Percentiles rank a stretch among this genome's conserved stretches.
Conservation (phyloP, 2,797 vertebrate species). For the Melanotaenia parkinsoni region DNA sequence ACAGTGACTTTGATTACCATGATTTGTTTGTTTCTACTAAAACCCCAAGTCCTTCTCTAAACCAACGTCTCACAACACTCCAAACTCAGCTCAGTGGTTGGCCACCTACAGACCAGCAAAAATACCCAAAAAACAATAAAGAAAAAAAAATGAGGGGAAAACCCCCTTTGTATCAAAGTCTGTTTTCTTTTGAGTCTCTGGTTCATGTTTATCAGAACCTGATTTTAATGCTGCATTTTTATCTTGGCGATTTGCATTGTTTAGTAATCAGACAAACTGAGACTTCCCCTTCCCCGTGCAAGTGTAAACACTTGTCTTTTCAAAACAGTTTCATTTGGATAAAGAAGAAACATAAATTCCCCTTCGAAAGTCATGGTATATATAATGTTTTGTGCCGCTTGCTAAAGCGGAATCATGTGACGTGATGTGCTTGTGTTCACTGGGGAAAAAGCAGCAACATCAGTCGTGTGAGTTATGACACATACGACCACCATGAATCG, state of each 20-base stretch:
- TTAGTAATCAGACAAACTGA: slow-evolving; percentile 75
- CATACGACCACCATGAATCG: slow-evolving; percentile 66
- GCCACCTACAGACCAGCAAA: slow-evolving; percentile 69
- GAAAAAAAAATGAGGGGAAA: slow-evolving; percentile 53
- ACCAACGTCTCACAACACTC: slow-evolving; percentile 67
- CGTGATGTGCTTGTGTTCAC: slow-evolving; percentile 61
- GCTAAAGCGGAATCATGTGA: slow-evolving; percentile 64
- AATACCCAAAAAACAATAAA: slow-evolving; percentile 7
- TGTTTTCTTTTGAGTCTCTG: slow-evolving; percentile 67
- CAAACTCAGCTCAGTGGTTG: slow-evolving; percentile 66
- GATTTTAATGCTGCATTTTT: slow-evolving; percentile 80
- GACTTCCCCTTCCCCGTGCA: slow-evolving; percentile 67
- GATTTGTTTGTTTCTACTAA: slow-evolving; percentile 80
- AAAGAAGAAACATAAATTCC: slow-evolving; percentile 65
- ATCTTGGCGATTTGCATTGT: slow-evolving; percentile 79
- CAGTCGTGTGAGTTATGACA: slow-evolving; percentile 66
- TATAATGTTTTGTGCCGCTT: slow-evolving; percentile 55
- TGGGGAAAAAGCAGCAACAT: slow-evolving; percentile 47
- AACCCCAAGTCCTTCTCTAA: slow-evolving; percentile 73
- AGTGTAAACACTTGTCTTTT: slow-evolving; percentile 78
- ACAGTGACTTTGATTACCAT: slow-evolving; percentile 76
- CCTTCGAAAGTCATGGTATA: slow-evolving; percentile 55
- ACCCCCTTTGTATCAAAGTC: slow-evolving; percentile 72
- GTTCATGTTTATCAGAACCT: slow-evolving; percentile 73
- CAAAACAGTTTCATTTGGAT: slow-evolving; percentile 65